Conservation (phyloP, 2,113 vertebrate species). For the Glaucidium brasilianum region DNA sequence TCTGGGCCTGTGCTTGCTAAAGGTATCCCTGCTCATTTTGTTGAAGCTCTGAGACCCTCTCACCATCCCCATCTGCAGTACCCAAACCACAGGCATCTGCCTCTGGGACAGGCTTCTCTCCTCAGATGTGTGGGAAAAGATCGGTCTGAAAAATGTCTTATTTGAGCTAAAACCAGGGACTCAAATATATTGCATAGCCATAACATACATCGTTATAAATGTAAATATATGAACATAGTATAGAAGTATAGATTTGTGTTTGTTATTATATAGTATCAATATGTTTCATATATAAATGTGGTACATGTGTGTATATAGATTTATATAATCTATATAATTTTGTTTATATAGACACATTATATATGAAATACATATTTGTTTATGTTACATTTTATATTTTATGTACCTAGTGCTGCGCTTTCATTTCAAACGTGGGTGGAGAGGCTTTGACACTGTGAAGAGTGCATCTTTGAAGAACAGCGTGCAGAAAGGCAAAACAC, state of each 20-base stretch:
- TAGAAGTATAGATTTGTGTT: neutral
- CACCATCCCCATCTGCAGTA: neutral
- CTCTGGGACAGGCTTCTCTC: neutral
- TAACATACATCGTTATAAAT: neutral
- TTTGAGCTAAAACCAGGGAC: neutral
- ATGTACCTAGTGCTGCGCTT: neutral
- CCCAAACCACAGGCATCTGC: neutral
- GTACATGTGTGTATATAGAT: neutral
- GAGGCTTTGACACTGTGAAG: neutral
- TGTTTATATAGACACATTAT: neutral
- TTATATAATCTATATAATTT: neutral
- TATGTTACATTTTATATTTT: neutral
- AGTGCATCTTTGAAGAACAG: neutral
- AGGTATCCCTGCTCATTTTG: neutral
- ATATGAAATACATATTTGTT: neutral
- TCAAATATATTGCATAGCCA: neutral
- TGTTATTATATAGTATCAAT: neutral
- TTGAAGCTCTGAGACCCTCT: accelerated
- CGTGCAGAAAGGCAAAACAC: neutral
- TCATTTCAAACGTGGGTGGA: neutral
- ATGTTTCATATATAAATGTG: neutral
- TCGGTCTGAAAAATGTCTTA: neutral
- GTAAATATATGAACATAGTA: neutral
- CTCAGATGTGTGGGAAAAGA: neutral
- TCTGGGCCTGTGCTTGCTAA: neutral